Percentiles rank a stretch among this genome's conserved stretches.
Evolutionary conservation across 23 tunicate genomes (phyloP).

Genomic region (Phallusia fumigata): DNA sequence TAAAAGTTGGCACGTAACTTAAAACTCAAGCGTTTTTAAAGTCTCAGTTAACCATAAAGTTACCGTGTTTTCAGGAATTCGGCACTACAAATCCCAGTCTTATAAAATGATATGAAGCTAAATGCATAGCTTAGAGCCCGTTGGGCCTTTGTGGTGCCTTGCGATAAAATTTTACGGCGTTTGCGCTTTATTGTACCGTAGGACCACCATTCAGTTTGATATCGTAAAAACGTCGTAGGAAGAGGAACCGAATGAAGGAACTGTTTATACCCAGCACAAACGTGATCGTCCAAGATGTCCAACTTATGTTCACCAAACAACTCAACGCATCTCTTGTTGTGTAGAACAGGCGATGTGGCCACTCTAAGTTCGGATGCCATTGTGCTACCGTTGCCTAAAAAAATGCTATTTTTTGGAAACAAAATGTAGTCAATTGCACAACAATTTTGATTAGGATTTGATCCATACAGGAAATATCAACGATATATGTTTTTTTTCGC

Average conservation of each 20-base stretch:
- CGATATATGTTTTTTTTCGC: no score
- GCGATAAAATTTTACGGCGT: no score
- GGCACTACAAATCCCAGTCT: no score
- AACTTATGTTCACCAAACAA: not conserved
- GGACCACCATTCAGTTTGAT: not conserved
- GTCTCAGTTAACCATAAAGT: no score
- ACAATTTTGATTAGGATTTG: no score
- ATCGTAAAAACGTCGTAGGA: not conserved
- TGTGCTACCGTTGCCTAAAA: not conserved
- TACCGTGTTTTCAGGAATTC: no score
- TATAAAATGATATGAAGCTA: no score
- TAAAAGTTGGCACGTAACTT: no score
- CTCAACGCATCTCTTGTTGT: not conserved
- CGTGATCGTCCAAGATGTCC: not conserved
- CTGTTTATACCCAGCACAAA: not conserved
- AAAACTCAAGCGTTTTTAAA: no score
- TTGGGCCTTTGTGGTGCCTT: no score
- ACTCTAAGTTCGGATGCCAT: not conserved
- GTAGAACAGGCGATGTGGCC: not conserved
- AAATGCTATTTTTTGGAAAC: not conserved
- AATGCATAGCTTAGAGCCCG: no score
- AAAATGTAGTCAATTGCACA: not conserved
- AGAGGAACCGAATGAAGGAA: not conserved
- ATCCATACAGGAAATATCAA: no score
- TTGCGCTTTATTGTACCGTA: not conserved